phyloP scores from a whole-genome alignment of 2,113 vertebrate species.

The Meleagris gallopavo region DNA sequence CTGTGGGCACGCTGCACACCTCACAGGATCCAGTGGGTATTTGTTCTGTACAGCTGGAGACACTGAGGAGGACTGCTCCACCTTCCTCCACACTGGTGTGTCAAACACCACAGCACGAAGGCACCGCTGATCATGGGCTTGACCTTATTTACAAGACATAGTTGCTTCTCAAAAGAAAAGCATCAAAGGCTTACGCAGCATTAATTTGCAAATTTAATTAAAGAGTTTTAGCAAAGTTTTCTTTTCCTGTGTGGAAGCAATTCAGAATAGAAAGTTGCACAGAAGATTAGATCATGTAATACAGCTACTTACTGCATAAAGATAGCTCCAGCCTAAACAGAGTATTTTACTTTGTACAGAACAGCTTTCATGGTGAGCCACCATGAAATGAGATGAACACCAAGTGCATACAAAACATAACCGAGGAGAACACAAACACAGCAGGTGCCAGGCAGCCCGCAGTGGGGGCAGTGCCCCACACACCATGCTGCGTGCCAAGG shows the following conservation, averaged over 20 bases:
- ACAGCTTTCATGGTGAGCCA: background rate
- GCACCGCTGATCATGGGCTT: background rate
- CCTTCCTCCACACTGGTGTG: background rate
- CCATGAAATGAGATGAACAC: background rate
- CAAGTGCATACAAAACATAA: background rate
- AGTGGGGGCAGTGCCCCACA: background rate
- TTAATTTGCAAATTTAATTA: conserved; percentile 30
- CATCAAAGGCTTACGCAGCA: background rate
- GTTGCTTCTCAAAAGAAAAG: background rate
- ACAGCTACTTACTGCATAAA: background rate
- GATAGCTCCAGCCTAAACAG: background rate
- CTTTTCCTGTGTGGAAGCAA: background rate
- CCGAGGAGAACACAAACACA: background rate
- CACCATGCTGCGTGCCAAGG: background rate
- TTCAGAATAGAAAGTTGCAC: background rate
- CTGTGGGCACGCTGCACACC: background rate
- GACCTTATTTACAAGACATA: background rate
- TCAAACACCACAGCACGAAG: background rate
- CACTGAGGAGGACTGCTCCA: background rate
- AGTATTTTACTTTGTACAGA: background rate
- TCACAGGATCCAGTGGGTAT: background rate
- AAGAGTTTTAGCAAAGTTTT: conserved; percentile 1
- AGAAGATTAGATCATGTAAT: background rate
- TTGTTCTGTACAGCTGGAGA: background rate
- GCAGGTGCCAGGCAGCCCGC: background rate